Percentiles rank a stretch among this genome's conserved stretches.
phyloP scores from a whole-genome alignment of 2,113 vertebrate species.

The Heterochromis multidens region DNA sequence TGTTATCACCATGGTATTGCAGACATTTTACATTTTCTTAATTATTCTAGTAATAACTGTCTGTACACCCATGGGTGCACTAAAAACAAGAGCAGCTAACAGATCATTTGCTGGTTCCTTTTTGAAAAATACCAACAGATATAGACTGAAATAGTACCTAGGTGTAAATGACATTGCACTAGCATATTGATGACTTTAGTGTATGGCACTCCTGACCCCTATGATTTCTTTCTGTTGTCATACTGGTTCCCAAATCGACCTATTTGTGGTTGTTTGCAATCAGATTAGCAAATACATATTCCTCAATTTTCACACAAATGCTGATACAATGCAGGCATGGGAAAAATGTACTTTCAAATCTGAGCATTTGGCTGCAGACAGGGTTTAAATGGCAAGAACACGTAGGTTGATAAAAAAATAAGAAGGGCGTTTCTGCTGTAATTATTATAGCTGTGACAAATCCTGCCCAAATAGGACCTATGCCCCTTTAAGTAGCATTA shows the following conservation, averaged over 20 bases:
- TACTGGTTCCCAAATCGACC: accelerated
- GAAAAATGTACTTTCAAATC: background rate
- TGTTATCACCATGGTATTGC: no score
- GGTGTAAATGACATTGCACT: no score
- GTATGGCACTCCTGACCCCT: no score
- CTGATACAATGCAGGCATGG: background rate
- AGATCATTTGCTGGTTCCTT: background rate
- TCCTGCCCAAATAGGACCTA: background rate
- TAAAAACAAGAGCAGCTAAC: no score
- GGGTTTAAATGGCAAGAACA: background rate
- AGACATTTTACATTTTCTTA: no score
- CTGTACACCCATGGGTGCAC: no score
- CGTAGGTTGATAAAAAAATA: background rate
- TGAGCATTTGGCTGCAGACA: background rate
- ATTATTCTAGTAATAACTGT: no score
- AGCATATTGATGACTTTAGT: background rate
- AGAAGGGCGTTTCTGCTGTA: background rate
- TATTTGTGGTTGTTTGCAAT: background rate
- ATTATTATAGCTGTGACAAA: background rate
- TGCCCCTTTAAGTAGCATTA: background rate
- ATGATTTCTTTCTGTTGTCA: no score
- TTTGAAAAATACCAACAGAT: background rate
- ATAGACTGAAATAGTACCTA: background rate
- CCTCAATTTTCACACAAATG: background rate
- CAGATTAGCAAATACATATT: background rate